These are phyloP conservation scores for Argentina silus DNA, from an alignment of 2,797 vertebrate species.

Conservation along the genomic window DNA sequence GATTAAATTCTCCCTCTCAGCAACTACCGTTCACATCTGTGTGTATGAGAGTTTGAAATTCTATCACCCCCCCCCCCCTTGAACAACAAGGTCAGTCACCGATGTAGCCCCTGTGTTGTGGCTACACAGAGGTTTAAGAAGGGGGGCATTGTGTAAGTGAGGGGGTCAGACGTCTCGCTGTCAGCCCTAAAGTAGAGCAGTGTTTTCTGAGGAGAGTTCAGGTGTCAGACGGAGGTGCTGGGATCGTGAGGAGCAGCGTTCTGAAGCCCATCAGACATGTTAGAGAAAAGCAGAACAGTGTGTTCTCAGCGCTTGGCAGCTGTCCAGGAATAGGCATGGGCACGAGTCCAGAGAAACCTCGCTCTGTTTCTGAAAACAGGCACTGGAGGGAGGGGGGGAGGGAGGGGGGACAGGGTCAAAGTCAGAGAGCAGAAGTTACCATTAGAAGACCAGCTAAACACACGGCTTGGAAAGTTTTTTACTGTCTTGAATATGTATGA, in stretches of 20 bases:
- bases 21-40: no score
- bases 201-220: constrained; percentile 20
- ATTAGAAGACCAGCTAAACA: not conserved
- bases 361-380: constrained; percentile 52
- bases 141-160: no score
- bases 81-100: no score
- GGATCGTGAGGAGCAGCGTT: not conserved
- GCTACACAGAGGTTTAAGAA: no score
- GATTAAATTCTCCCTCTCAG: not conserved
- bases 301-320: constrained; percentile 53
- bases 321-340: constrained; percentile 50
- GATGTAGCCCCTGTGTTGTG: no score
- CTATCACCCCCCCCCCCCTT: no score
- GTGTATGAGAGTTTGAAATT: no score
- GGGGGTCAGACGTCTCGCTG: no score
- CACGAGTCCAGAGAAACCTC: constrained; percentile 34
- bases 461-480: not conserved
- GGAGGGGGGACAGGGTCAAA: constrained; percentile 16
- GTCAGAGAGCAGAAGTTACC: constrained; percentile 9
- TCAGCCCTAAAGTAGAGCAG: constrained; percentile 28
- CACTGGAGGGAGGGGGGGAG: constrained; percentile 17
- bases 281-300: constrained; percentile 38
- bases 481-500: no score
- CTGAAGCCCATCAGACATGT: not conserved
- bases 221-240: constrained; percentile 14